Percentiles rank a stretch among this genome's conserved stretches.
These are phyloP conservation scores for Poliocrania exsul DNA, from an alignment of 2,797 vertebrate genomes.

Conservation along the genomic window DNA sequence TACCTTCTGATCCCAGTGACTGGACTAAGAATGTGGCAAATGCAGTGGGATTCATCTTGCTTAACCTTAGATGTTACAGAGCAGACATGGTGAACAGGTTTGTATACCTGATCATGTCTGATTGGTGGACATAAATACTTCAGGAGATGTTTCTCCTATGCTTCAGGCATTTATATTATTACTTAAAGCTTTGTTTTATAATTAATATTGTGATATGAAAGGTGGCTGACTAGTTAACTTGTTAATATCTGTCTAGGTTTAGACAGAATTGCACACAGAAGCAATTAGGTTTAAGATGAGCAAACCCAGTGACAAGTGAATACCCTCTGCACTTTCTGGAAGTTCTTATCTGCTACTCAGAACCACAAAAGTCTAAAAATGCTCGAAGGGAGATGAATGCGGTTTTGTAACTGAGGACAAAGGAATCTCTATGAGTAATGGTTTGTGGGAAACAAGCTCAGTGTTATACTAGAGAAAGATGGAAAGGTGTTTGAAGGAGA, in stretches of 20 bases:
- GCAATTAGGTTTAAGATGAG: not conserved
- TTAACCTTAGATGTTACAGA: not conserved
- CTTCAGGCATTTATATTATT: not conserved
- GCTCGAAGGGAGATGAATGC: not conserved
- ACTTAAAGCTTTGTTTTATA: not conserved
- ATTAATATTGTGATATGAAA: not conserved
- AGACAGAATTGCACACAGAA: not conserved
- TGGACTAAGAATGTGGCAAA: not conserved
- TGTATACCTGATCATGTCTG: not conserved
- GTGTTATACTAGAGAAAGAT: not conserved
- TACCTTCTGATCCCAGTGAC: not conserved
- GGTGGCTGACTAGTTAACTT: not conserved
- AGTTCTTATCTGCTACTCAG: not conserved
- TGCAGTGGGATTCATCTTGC: not conserved
- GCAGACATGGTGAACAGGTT: not conserved
- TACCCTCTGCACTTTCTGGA: not conserved
- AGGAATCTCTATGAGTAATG: not conserved
- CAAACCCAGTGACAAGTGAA: not conserved
- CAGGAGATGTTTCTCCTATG: not conserved
- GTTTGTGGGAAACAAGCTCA: not conserved
- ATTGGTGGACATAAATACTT: fast-evolving
- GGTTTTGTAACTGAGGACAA: not conserved
- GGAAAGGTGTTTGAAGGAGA: not conserved
- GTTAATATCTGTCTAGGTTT: not conserved
- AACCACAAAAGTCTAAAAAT: not conserved